A percentile compares a stretch with the other conserved stretches of the same genome.
Conservation (phyloP, 2,113 vertebrate genomes). For the Kryptolebias marmoratus region DNA sequence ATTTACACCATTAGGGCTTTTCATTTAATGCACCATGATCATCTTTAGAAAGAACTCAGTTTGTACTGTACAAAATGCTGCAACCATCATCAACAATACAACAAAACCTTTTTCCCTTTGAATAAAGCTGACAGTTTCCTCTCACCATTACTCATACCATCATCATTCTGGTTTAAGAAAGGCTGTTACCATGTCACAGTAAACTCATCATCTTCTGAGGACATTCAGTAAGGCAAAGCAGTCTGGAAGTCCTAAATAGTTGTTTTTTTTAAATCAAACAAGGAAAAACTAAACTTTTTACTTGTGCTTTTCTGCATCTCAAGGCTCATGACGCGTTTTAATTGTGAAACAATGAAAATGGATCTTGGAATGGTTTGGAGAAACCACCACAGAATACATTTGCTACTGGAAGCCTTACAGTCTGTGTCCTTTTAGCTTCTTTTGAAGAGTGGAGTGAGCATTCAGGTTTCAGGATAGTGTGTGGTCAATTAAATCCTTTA, state of each 20-base stretch:
- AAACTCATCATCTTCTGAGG: constrained; percentile 10
- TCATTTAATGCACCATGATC: constrained; percentile 56
- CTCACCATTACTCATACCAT: not conserved
- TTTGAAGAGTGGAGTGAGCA: not conserved
- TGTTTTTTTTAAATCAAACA: not conserved
- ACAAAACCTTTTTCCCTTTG: constrained; percentile 28
- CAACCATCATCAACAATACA: constrained; percentile 56
- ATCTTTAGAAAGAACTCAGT: constrained; percentile 75
- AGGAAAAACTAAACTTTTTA: not conserved
- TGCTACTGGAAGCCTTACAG: not conserved
- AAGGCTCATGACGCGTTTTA: not conserved
- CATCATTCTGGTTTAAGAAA: too few relatives aligned
- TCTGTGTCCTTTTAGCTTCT: not conserved
- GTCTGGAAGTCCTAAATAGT: not conserved
- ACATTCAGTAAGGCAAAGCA: constrained; percentile 39
- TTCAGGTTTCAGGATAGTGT: not conserved
- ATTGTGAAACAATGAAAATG: not conserved
- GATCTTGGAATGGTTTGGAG: not conserved
- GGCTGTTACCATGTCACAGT: constrained; percentile 50
- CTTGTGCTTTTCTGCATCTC: not conserved
- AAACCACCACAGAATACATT: not conserved
- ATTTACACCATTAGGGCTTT: constrained; percentile 78
- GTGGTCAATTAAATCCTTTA: not conserved
- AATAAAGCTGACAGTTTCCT: constrained; percentile 11
- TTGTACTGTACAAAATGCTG: constrained; percentile 80